Percentiles rank a stretch among this genome's conserved stretches.
Conservation (phyloP, 2,113 vertebrate species). For the Centropristis striata region DNA sequence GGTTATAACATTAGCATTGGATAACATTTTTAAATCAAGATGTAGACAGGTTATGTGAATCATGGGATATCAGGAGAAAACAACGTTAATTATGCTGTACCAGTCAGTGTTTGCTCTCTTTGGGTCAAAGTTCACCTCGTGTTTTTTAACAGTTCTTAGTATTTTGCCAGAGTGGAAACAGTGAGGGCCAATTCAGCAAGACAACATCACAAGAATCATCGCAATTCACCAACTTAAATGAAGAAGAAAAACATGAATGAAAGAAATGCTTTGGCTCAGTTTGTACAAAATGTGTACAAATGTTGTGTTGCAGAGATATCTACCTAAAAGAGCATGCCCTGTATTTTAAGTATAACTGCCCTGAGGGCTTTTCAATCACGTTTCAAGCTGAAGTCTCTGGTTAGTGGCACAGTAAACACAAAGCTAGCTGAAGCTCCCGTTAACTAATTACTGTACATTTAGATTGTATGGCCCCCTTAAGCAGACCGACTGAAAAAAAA, state of each 20-base stretch:
- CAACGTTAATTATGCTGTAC: neutral
- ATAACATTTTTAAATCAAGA: neutral
- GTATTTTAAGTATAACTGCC: too few relatives aligned
- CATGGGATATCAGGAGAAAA: neutral
- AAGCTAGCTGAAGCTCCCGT: too few relatives aligned
- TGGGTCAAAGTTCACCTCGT: slow-evolving; percentile 29
- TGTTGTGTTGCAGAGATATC: too few relatives aligned
- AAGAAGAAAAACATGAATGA: neutral
- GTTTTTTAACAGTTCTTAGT: slow-evolving; percentile 1
- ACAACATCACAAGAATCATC: neutral
- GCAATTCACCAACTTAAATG: neutral
- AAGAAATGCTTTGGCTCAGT: neutral
- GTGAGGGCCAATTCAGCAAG: neutral
- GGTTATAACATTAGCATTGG: neutral
- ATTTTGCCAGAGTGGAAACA: slow-evolving; percentile 11
- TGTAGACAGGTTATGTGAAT: neutral
- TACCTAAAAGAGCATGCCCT: too few relatives aligned
- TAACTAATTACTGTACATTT: too few relatives aligned
- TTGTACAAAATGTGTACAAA: neutral
- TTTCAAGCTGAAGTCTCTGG: too few relatives aligned
- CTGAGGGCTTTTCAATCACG: too few relatives aligned
- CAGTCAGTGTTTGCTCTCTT: slow-evolving; percentile 1
- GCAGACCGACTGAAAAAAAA: too few relatives aligned
- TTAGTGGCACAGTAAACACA: too few relatives aligned
- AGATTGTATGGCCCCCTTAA: too few relatives aligned